Conservation (phyloP, 2,797 vertebrate genomes). For the Hirundo rustica region DNA sequence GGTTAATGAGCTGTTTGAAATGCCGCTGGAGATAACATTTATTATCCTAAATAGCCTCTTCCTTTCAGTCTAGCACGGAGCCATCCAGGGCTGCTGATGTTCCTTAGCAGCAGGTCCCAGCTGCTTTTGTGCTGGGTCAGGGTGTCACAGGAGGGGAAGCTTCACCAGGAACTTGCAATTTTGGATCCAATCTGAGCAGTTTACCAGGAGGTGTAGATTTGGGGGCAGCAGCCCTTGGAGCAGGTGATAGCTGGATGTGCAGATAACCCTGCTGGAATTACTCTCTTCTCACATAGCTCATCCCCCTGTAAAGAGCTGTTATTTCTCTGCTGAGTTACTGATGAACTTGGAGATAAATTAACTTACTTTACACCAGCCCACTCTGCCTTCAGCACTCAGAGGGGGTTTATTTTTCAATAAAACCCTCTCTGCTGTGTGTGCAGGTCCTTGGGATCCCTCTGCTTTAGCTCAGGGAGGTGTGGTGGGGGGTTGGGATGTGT, state of each 20-base stretch:
- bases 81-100: background rate
- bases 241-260: background rate
- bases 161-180: background rate
- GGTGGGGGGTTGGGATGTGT: background rate
- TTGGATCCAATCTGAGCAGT: background rate
- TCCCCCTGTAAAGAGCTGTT: background rate
- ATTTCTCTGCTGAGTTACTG: background rate
- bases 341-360: background rate
- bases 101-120: background rate
- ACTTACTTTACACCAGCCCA: background rate
- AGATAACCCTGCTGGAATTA: background rate
- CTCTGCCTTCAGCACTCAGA: background rate
- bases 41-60: background rate
- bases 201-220: rapidly evolving
- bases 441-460: background rate
- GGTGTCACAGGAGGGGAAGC: background rate
- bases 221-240: background rate
- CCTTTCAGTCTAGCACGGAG: background rate
- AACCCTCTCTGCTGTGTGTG: background rate
- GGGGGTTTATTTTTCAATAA: background rate
- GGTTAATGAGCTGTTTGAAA: background rate
- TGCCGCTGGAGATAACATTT: background rate
- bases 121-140: background rate
- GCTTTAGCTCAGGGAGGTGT: rapidly evolving
- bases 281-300: background rate